Conservation (phyloP, 1,140 invertebrate species). For the Drosophila pallidifrons region DNA sequence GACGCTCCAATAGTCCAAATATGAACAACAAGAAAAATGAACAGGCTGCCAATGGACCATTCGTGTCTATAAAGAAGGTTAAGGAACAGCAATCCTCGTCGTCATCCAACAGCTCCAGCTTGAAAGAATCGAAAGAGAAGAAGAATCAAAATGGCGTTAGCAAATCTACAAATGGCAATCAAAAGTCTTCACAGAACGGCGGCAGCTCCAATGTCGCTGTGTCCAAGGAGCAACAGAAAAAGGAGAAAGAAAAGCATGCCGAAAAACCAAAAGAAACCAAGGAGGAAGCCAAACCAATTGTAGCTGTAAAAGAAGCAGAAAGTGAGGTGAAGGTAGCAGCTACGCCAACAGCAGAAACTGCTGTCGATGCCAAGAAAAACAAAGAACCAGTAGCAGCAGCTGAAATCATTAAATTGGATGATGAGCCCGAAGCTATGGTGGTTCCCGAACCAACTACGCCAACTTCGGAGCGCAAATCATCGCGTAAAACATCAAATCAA, state of each 20-base stretch:
- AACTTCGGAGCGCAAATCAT: slow-evolving; percentile 54
- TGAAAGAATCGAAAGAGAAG: slow-evolving; percentile 54
- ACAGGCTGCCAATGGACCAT: slow-evolving; percentile 15
- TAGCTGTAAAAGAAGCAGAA: slow-evolving; percentile 24
- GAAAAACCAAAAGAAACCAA: slow-evolving; percentile 29
- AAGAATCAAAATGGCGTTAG: slow-evolving; percentile 64
- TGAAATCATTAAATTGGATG: slow-evolving; percentile 25
- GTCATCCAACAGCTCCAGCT: not conserved
- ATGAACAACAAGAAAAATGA: slow-evolving; percentile 52
- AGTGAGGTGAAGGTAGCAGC: slow-evolving; percentile 20
- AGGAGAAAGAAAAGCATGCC: slow-evolving; percentile 59
- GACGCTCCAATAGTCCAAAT: slow-evolving; percentile 61
- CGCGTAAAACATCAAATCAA: slow-evolving; percentile 36
- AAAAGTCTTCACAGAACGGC: slow-evolving; percentile 66
- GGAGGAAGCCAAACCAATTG: slow-evolving; percentile 15
- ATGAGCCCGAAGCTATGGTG: not conserved
- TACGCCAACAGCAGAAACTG: not conserved
- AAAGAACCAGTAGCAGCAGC: not conserved
- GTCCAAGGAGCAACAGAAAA: slow-evolving; percentile 56
- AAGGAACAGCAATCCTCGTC: slow-evolving; percentile 16
- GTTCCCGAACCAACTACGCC: slow-evolving; percentile 47
- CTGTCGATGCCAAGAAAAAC: slow-evolving; percentile 14
- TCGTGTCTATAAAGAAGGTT: slow-evolving; percentile 49
- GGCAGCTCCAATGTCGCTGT: slow-evolving; percentile 27
- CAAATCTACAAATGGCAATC: slow-evolving; percentile 59